Evolutionary conservation across 1,140 invertebrate species (phyloP).

Genomic region (Lasioglossum baleicum): DNA sequence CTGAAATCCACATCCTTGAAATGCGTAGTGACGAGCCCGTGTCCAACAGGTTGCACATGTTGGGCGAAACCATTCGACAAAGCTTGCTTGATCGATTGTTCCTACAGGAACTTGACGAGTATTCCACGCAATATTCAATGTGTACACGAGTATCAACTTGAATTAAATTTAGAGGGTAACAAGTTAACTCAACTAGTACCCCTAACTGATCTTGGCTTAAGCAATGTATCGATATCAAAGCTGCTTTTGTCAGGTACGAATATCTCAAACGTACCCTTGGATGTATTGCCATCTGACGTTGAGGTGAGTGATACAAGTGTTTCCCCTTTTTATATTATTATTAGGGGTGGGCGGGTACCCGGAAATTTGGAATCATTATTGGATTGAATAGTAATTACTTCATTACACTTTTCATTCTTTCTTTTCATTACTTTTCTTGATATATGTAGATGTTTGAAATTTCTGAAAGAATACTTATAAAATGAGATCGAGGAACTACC

Average conservation of each 20-base stretch:
- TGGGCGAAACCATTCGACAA: slow-evolving; percentile 73
- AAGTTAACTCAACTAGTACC: slow-evolving; percentile 73
- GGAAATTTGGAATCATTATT: too few relatives aligned
- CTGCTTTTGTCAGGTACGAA: slow-evolving; percentile 81
- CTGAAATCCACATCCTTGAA: slow-evolving; percentile 60
- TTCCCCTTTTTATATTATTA: background rate
- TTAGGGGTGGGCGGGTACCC: too few relatives aligned
- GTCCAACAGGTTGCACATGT: slow-evolving; percentile 80
- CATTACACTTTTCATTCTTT: too few relatives aligned
- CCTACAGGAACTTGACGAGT: slow-evolving; percentile 70
- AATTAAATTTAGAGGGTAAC: slow-evolving; percentile 81
- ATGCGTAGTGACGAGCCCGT: slow-evolving; percentile 62
- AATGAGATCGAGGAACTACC: too few relatives aligned
- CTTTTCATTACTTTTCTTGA: too few relatives aligned
- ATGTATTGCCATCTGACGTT: slow-evolving; percentile 59
- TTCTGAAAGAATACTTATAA: too few relatives aligned
- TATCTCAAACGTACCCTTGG: slow-evolving; percentile 72
- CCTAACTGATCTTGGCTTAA: slow-evolving; percentile 19
- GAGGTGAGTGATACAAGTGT: slow-evolving; percentile 36
- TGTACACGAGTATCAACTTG: slow-evolving; percentile 64
- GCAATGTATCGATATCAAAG: slow-evolving; percentile 72
- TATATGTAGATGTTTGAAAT: too few relatives aligned
- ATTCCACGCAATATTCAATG: slow-evolving; percentile 69
- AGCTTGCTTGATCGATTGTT: slow-evolving; percentile 81
- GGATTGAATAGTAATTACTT: too few relatives aligned